Base-by-base conservation (phyloP, 2,113 vertebrate genomes). In the Gambusia holbrooki region DNA sequence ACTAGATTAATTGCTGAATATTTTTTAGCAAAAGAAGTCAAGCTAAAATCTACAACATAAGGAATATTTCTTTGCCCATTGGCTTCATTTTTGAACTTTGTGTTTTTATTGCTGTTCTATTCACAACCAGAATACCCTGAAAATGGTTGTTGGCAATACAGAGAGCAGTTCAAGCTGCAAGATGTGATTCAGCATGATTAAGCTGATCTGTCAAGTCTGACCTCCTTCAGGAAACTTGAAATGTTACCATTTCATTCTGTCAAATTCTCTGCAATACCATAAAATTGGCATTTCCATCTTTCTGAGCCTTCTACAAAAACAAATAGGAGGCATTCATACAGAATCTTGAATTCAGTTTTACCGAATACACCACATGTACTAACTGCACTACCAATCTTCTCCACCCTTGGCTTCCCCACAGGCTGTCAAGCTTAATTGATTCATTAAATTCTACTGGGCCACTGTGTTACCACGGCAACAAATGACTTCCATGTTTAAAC, bases 401-500 rank as follows among this genome's bases (percentile, higher is more conserved):
- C 42, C 60, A 32, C 71, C 11, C 42, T 62, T 30, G 28, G 35
- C 42, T n/a, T 28, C 30, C 73, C 73, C 40, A 72, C 66, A 76
- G 74, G 72, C 76, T 74, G 63, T 77, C 73, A 62, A 74, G 35
- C 33, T 62, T 62, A 72, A 69, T 74, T 79, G 35, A 88, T 81
- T 85, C 83, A 86, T 83, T 89, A 85, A n/a, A 88, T 80, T 79
- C 54, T 77, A 54, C 76, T 66, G 61, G 77, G 73, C 4, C 3
- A 87, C 58, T 68, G 71, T 17, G 77, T 86, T 88, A 51, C 87
- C 80, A 66, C 81, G 82, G 84, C 71, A 90, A 92, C 85, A 87
- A 83, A 91, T 84, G 76, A 90, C 86, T 84, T 82, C 73, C 69
- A 62, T 85, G 71, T 88, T 87, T 79, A 81, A 87, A 89, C 62